A percentile compares a stretch with the other conserved stretches of the same genome.
Evolutionary conservation across 2,797 vertebrate genomes (phyloP).

Genomic region (Cephalopachus bancanus): DNA sequence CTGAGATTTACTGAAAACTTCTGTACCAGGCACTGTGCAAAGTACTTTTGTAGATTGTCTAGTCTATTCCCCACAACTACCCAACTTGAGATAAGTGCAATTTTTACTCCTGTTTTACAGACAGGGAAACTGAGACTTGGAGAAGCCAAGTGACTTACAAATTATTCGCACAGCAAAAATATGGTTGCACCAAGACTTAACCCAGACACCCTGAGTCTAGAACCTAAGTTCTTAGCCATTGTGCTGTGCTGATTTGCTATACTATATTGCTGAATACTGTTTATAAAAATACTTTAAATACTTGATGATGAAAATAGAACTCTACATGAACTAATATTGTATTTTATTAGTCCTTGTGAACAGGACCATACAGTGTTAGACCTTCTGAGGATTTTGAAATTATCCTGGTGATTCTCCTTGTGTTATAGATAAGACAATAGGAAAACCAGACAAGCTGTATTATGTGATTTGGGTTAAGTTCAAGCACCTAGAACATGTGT

Average conservation of each 20-base stretch:
- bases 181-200: not conserved
- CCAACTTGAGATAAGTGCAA: not conserved
- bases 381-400: not conserved
- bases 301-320: not conserved
- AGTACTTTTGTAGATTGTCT: not conserved
- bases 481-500: not conserved
- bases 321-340: not conserved
- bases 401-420: not conserved
- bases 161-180: not conserved
- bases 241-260: not conserved
- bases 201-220: not conserved
- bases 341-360: slow-evolving; percentile 1
- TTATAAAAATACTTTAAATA: not conserved
- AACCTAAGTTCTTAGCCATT: not conserved
- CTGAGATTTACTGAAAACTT: not conserved
- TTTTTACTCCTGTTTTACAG: not conserved
- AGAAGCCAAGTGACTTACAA: not conserved
- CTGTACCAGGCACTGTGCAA: not conserved
- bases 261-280: not conserved
- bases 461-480: not conserved
- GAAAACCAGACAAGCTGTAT: not conserved
- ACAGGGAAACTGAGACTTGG: not conserved
- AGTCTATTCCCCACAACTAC: not conserved
- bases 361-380: not conserved
- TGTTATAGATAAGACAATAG: slow-evolving; percentile 14